Evolutionary conservation across 2,113 vertebrate species (phyloP).

Genomic region (Bombycilla garrulus): DNA sequence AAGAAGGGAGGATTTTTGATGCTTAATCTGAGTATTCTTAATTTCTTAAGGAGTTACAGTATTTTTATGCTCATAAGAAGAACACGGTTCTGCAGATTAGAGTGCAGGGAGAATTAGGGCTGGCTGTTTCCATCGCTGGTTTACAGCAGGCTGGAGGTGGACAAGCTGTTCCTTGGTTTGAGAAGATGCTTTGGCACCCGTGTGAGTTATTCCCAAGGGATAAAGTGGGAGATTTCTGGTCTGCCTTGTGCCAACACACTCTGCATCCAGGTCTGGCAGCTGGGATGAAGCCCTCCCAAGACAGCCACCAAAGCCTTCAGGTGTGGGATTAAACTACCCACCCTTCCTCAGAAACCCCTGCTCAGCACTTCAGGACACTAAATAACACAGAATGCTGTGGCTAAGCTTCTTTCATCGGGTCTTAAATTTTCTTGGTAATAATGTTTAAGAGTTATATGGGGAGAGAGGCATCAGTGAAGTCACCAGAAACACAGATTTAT

Average conservation of each 20-base stretch:
- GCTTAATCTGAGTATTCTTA: neutral
- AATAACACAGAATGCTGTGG: neutral
- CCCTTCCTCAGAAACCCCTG: neutral
- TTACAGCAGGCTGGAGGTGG: neutral
- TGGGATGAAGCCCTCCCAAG: neutral
- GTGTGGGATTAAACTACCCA: neutral
- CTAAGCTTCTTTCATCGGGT: neutral
- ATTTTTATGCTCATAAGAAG: neutral
- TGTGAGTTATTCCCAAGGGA: neutral
- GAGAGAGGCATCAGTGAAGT: neutral
- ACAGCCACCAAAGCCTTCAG: neutral
- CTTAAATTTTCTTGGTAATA: neutral
- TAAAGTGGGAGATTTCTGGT: neutral
- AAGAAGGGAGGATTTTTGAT: neutral
- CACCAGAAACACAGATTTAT: neutral
- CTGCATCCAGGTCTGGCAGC: neutral
- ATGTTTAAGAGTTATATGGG: neutral
- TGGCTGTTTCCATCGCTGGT: neutral
- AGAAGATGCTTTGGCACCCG: rapidly evolving
- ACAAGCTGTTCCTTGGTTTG: neutral
- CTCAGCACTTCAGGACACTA: neutral
- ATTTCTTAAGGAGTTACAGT: neutral
- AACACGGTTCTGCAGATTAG: neutral
- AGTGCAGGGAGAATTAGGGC: neutral
- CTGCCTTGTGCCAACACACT: neutral